A percentile compares a stretch with the other conserved stretches of the same genome.
Evolutionary conservation across 2,888 invertebrate genomes (phyloP).

Genomic region (Labia minor): DNA sequence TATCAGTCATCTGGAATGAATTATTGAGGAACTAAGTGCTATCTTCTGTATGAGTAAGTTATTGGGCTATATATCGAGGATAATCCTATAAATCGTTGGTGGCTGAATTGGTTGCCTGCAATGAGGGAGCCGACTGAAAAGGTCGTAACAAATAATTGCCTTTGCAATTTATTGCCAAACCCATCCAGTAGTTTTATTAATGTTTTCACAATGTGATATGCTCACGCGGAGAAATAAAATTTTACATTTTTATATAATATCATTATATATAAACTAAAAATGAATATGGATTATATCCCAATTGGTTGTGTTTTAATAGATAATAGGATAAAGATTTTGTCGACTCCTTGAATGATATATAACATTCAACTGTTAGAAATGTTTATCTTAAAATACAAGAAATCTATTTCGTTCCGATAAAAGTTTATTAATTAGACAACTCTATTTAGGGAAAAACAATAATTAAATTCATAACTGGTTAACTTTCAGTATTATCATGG

Average conservation of each 20-base stretch:
- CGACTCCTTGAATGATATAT: no score
- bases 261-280: no score
- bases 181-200: conserved; percentile 13
- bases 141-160: conserved; percentile 13
- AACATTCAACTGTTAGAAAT: no score
- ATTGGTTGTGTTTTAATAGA: no score
- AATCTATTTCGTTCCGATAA: no score
- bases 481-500: no score
- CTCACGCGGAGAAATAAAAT: not conserved
- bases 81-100: conserved; percentile 13
- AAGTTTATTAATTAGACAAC: no score
- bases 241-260: not conserved
- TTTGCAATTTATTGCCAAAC: not conserved
- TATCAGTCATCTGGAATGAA: conserved; percentile 13
- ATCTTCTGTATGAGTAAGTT: conserved; percentile 13
- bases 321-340: no score
- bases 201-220: conserved; percentile 4
- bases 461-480: no score
- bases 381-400: no score
- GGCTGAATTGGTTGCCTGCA: conserved; percentile 13
- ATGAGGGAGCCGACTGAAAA: conserved; percentile 13
- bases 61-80: conserved; percentile 8
- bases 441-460: no score
- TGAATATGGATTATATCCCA: no score
- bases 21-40: conserved; percentile 13